Evolutionary conservation across 1,140 invertebrate species (phyloP).

Genomic region (Manduca sexta): DNA sequence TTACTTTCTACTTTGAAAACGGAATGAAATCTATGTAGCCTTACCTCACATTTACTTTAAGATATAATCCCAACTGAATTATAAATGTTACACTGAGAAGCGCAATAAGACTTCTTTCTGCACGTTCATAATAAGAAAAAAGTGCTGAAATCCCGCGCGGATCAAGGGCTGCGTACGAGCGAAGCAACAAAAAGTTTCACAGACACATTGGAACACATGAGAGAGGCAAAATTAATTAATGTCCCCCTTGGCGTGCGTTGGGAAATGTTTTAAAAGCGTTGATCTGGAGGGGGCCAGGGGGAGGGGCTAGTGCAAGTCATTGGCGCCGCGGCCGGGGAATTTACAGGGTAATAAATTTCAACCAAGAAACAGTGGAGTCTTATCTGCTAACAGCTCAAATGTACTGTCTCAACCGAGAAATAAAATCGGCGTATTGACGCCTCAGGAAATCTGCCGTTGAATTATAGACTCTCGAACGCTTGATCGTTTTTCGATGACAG

Average conservation of each 20-base stretch:
- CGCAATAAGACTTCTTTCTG: no score
- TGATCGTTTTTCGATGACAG: no score
- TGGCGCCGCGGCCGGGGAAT: slow-evolving; percentile 36
- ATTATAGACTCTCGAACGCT: background rate
- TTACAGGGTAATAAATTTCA: slow-evolving; percentile 59
- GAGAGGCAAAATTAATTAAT: slow-evolving; percentile 65
- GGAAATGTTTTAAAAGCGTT: slow-evolving; percentile 50
- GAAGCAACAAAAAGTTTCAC: slow-evolving; percentile 32
- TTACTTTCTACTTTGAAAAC: no score
- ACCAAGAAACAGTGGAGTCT: slow-evolving; percentile 42
- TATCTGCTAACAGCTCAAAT: slow-evolving; percentile 61
- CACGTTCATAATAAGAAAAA: no score
- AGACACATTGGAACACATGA: slow-evolving; percentile 49
- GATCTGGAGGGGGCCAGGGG: slow-evolving; percentile 28
- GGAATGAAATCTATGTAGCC: no score
- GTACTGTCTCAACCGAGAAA: slow-evolving; percentile 20
- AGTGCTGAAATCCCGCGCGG: background rate
- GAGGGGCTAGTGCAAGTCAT: slow-evolving; percentile 50
- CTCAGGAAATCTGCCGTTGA: no score
- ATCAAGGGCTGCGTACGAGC: slow-evolving; percentile 11
- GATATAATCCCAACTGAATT: no score
- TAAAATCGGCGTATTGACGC: no score
- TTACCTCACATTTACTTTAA: no score
- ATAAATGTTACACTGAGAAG: no score
- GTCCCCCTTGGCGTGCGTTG: slow-evolving; percentile 36